Evolutionary conservation across 2,888 invertebrate species (phyloP), one percentile per base, ranked within the genome.

Genomic region (Brachynemurus nebulosus): DNA sequence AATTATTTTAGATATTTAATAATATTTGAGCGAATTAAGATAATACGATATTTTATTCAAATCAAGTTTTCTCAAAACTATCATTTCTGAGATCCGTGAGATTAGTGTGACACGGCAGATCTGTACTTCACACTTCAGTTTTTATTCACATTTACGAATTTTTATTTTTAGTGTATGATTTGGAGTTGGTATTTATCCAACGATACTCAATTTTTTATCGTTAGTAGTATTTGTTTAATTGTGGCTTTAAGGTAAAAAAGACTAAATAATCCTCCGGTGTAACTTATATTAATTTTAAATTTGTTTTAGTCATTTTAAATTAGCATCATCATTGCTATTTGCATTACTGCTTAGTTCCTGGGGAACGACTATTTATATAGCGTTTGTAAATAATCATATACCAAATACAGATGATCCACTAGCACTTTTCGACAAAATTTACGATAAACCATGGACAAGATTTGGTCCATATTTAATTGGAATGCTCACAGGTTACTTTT

Each of bases 181-280:
- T 89, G 88, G 88, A 88, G 86, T 68, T 89, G 88, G 88, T 88
- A 89, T 58, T 66, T 89, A 38, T 83, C 88, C 1, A 86, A 88
- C 55, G 88, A 89, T 59, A 86, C 86, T 0, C 88, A 88, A 58
- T 88, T 89, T 64, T 89, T 88, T 59, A 76, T 85, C 1, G 72
- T 89, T 49, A 86, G 86, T 48, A 83, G 83, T 1, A 72, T 88
- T 4, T 76, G 88, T 23, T 68, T 88, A n/a, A 81, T 89, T 42
- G 60, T 88, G 40, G 86, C 84, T 1, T 78, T 82, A 12, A 79
- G 64, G 69, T 69, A 59, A 55, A 52, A 52, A 30, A n/a, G n/a
- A n/a, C n/a, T n/a, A n/a, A n/a, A n/a, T n/a, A n/a, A n/a, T n/a
- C n/a, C n/a, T n/a, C n/a, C n/a, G n/a, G n/a, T n/a, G n/a, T n/a